Percentiles rank a stretch among this genome's conserved stretches.
These are phyloP conservation scores for Embidobia sp. DNA, from an alignment of 2,888 invertebrate genomes.

Conservation along the genomic window DNA sequence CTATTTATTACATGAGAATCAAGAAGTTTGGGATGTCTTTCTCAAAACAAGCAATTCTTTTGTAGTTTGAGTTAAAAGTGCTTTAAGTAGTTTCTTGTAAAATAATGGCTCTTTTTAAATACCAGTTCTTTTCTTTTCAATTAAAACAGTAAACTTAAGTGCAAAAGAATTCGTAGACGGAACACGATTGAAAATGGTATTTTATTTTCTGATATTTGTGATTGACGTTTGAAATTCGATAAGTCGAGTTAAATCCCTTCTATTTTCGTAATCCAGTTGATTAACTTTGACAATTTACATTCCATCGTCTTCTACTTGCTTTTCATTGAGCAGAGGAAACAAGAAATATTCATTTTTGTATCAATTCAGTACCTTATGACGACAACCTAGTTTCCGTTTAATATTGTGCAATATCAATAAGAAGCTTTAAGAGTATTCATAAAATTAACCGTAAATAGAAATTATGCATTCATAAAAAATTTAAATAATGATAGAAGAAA, in stretches of 20 bases:
- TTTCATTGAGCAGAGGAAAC: background rate
- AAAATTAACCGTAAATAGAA: background rate
- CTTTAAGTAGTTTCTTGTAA: too few relatives aligned
- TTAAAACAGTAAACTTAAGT: too few relatives aligned
- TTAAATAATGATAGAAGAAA: background rate
- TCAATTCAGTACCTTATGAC: conserved; percentile 1
- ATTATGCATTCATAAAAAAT: background rate
- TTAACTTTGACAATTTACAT: conserved; percentile 1
- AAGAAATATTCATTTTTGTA: background rate
- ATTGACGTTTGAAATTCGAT: conserved; percentile 19
- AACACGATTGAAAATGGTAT: background rate
- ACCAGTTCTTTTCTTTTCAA: too few relatives aligned
- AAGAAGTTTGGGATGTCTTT: too few relatives aligned
- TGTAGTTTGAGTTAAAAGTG: too few relatives aligned
- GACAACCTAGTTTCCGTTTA: too few relatives aligned
- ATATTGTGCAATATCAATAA: conserved; percentile 1
- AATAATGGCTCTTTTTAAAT: too few relatives aligned
- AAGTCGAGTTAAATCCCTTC: conserved; percentile 7
- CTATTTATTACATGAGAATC: too few relatives aligned
- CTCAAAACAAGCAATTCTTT: too few relatives aligned
- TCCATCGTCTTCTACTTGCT: background rate
- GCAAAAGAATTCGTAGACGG: too few relatives aligned
- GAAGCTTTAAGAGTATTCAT: too few relatives aligned
- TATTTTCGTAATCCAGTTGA: background rate
- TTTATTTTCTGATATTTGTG: conserved; percentile 9